Conservation (phyloP, 2,113 vertebrate species). For the Lampris incognitus region DNA sequence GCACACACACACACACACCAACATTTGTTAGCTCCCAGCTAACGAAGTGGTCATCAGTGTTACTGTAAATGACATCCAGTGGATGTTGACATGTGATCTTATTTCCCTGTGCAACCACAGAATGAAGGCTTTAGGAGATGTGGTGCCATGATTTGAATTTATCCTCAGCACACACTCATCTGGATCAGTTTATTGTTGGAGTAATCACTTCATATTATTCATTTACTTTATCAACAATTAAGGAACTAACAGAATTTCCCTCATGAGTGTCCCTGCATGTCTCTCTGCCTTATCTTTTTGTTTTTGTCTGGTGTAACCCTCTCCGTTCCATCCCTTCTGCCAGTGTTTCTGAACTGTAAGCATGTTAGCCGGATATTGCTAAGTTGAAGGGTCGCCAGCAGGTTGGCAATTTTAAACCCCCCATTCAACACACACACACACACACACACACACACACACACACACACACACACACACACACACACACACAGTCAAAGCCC, state of each 20-base stretch:
- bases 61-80: neutral
- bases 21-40: no score
- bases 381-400: conserved; percentile 19
- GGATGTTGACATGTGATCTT: conserved; percentile 44
- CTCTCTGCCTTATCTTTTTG: no score
- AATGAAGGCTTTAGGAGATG: neutral
- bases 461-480: neutral
- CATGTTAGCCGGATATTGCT: conserved; percentile 13
- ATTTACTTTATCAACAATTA: neutral
- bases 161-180: no score
- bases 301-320: neutral
- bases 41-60: no score
- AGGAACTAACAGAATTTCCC: conserved; percentile 31
- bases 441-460: no score
- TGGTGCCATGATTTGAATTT: no score
- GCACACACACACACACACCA: neutral
- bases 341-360: conserved; percentile 18
- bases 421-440: conserved; percentile 1
- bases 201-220: no score
- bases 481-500: neutral
- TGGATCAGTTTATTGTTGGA: no score
- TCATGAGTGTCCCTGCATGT: neutral
- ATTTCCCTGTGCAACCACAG: neutral
- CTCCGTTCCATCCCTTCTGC: neutral
- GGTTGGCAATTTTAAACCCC: neutral